Conservation (phyloP, 2,797 vertebrate genomes). For the Microctenopoma steveboyesi region DNA sequence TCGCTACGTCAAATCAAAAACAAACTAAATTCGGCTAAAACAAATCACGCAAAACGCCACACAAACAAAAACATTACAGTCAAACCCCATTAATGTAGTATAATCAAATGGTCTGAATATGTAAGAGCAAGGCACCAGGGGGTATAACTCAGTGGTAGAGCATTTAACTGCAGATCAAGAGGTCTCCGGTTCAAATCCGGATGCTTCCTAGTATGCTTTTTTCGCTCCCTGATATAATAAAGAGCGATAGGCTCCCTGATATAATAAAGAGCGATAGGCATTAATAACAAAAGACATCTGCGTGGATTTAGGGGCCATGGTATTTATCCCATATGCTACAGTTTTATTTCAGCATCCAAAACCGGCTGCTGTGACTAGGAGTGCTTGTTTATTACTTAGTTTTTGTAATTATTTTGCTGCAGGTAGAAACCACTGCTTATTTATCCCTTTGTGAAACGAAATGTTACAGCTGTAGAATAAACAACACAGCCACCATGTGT, state of each 20-base stretch:
- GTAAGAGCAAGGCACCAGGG: conserved; percentile 27
- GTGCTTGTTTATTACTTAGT: not conserved
- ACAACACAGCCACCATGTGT: not conserved
- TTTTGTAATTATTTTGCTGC: not conserved
- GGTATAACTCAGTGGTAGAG: conserved; percentile 88
- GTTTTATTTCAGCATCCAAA: not conserved
- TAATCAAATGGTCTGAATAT: too few species aligned
- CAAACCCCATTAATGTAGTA: too few species aligned
- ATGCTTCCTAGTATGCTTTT: conserved; percentile 62
- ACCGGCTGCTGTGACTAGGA: not conserved
- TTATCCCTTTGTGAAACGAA: not conserved
- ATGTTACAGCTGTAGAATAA: not conserved
- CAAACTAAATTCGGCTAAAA: rapidly evolving
- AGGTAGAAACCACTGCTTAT: not conserved
- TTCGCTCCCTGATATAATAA: rapidly evolving
- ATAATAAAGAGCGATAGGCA: not conserved
- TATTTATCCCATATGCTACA: not conserved
- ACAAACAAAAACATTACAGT: not conserved
- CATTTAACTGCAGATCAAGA: conserved; percentile 87
- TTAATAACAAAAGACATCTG: not conserved
- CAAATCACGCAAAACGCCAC: not conserved
- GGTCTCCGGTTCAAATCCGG: conserved; percentile 85
- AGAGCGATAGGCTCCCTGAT: rapidly evolving
- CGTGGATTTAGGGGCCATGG: not conserved
- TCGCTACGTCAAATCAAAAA: not conserved